These are phyloP conservation scores for Agrilus mali DNA, from an alignment of 2,888 invertebrate species.

Conservation along the genomic window DNA sequence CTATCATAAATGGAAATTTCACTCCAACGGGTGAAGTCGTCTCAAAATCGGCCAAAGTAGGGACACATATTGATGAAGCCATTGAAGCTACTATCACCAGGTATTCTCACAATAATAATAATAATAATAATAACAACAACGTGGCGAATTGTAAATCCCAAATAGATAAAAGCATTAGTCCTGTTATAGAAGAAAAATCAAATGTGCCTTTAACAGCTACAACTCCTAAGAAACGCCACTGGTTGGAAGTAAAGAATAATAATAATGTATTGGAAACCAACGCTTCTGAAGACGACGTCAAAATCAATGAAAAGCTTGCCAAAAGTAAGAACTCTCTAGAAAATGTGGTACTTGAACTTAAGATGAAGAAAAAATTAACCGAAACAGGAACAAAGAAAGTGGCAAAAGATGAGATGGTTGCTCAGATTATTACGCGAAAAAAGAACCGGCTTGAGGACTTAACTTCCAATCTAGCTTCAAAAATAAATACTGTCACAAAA, in stretches of 20 bases:
- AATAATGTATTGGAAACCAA: conserved; percentile 11
- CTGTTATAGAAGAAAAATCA: conserved; percentile 16
- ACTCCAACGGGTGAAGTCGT: background rate
- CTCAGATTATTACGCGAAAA: conserved; percentile 44
- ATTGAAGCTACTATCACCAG: conserved; percentile 42
- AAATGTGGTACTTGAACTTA: conserved; percentile 28
- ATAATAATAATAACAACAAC: conserved; percentile 33
- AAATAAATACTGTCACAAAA: conserved; percentile 38
- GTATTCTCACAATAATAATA: conserved; percentile 31
- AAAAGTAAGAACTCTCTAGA: conserved; percentile 18
- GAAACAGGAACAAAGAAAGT: conserved; percentile 9
- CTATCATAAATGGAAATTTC: conserved; percentile 16
- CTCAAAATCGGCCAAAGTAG: conserved; percentile 11
- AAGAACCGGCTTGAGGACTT: conserved; percentile 50
- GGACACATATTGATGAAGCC: conserved; percentile 40
- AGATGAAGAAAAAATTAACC: conserved; percentile 23
- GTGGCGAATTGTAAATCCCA: conserved; percentile 34
- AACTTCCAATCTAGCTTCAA: conserved; percentile 46
- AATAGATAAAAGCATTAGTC: conserved; percentile 23
- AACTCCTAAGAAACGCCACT: conserved; percentile 63
- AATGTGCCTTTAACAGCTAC: conserved; percentile 31
- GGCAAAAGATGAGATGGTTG: conserved; percentile 24
- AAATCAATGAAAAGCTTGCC: conserved; percentile 1
- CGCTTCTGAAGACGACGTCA: background rate
- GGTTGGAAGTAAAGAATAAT: conserved; percentile 47